Evolutionary conservation across 2,888 invertebrate species (phyloP), one percentile per base, ranked within the genome.

Genomic region (Synanthedon myopaeformis): DNA sequence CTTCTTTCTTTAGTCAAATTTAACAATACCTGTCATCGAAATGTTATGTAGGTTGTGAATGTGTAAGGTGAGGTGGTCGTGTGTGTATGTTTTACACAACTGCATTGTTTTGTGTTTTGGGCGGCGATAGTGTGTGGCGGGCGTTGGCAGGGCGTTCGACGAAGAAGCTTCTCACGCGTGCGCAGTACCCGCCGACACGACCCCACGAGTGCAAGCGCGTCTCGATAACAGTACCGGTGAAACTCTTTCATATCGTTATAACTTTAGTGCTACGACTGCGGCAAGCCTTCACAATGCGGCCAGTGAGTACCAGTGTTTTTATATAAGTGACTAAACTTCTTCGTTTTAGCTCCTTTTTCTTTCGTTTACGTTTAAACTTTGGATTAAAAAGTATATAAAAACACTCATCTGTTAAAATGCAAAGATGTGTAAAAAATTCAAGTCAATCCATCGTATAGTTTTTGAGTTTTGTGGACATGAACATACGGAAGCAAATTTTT

Each of bases 261-360:
- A 28, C 51, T 53, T 56, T 57, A 62, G 67, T 70, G 66, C 53
- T 49, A 54, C 54, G 55, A 61, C 63, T 62, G 64, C 49, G 64
- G 63, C 70, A 64, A 63, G 62, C 66, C 66, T 68, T 68, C 80
- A 82, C 60, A 62, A 84, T 85, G 82, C 79, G 77, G 68, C 69
- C 69, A 71, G 85, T 85, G 72, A 81, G 85, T 86, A 79, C 63
- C 58, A 61, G 79, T 79, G 79, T 55, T 61, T 64, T 56, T 64
- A 50, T 52, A 13, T 49, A 41, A 48, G 52, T 51, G 51, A 23
- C 42, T 35, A 28, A 49, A 23, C 12, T 41, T 12, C 10, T 48
- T 12, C 11, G 23, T 17, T 17, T 17, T 17, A 4, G 19, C 4
- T 23, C 19, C 4, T 23, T 23, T 23, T 23, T 19, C 3, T 4